Percentiles rank a stretch among this genome's conserved stretches.
These are phyloP conservation scores for Heliconius hortense DNA, from an alignment of 2,888 invertebrate species.

Conservation along the genomic window DNA sequence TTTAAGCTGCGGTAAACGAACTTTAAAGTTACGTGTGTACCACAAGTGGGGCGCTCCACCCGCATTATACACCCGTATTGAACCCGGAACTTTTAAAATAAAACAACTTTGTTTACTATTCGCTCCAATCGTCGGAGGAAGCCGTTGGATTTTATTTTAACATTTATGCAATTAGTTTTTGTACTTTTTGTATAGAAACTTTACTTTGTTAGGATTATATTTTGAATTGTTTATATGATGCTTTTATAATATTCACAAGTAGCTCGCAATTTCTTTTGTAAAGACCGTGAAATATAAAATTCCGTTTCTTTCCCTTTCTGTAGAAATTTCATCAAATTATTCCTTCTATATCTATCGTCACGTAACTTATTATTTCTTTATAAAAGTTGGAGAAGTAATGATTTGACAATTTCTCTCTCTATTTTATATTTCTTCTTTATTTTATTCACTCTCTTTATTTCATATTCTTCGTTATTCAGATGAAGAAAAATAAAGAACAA, in stretches of 20 bases:
- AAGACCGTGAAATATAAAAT: no score
- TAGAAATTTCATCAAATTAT: no score
- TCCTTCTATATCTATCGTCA: no score
- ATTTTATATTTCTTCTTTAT: no score
- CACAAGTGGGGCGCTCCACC: constrained; percentile 29
- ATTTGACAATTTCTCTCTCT: neutral
- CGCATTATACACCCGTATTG: constrained; percentile 32
- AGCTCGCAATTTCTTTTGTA: no score
- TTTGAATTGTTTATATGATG: neutral
- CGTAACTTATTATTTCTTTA: no score
- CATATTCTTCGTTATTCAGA: neutral
- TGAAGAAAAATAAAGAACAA: neutral
- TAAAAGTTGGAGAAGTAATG: neutral
- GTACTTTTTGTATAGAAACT: neutral
- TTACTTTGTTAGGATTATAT: neutral
- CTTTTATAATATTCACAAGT: neutral
- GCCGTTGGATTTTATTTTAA: constrained; percentile 29
- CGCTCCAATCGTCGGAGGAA: constrained; percentile 10
- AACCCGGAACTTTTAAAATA: constrained; percentile 24
- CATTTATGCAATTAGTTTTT: neutral
- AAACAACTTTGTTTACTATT: constrained; percentile 33
- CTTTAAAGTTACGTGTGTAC: constrained; percentile 9
- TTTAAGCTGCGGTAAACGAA: neutral
- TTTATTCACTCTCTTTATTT: no score
- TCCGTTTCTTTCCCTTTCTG: no score